A percentile compares a stretch with the other conserved stretches of the same genome.
Evolutionary conservation across 2,113 vertebrate genomes (phyloP).

Genomic region (Mormoops blainvillei): DNA sequence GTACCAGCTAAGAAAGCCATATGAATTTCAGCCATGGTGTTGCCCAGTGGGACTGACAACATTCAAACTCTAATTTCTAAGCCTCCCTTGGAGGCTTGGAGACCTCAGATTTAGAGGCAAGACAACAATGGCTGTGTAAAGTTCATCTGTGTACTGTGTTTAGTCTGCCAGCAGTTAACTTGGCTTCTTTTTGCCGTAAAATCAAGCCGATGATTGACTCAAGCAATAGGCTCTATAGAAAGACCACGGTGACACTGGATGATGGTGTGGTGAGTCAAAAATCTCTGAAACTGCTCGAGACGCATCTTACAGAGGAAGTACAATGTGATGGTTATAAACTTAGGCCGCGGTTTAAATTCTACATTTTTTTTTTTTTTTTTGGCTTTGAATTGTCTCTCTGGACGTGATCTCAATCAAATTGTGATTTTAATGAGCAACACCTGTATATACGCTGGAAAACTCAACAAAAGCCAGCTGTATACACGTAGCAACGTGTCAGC

Average conservation of each 20-base stretch:
- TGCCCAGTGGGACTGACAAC: not conserved
- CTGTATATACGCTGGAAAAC: not conserved
- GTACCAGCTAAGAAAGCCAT: slow-evolving; percentile 17
- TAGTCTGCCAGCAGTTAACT: not conserved
- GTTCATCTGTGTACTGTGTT: not conserved
- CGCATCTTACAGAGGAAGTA: not conserved
- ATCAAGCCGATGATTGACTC: not conserved
- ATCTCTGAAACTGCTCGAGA: not conserved
- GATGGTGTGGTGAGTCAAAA: not conserved
- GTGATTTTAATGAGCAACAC: not conserved
- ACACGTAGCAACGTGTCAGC: not conserved
- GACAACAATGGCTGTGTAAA: not conserved
- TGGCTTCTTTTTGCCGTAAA: not conserved
- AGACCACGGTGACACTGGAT: not conserved
- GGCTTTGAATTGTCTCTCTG: not conserved
- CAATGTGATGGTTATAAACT: not conserved
- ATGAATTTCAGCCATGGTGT: not conserved
- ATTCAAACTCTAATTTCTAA: not conserved
- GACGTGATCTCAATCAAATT: not conserved
- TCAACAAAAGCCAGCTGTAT: not conserved
- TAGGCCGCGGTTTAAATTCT: not conserved
- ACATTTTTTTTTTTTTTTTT: no score
- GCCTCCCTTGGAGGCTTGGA: not conserved
- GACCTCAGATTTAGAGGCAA: not conserved
- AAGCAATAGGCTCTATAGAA: not conserved